Conservation (phyloP, 2,888 invertebrate genomes). For the Uropetala carovei region DNA sequence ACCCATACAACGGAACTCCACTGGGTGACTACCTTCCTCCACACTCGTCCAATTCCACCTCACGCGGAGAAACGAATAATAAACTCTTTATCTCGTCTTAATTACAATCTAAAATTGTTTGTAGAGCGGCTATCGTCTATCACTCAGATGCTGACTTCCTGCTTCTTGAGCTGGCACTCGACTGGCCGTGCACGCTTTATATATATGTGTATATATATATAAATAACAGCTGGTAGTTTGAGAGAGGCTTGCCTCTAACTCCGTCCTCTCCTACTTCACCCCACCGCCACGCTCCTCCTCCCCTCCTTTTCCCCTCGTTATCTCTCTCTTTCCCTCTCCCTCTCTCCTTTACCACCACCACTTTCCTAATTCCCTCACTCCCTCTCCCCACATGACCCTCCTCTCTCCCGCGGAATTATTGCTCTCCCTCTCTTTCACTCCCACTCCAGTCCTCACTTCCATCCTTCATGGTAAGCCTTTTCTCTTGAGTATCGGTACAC, state of each 20-base stretch:
- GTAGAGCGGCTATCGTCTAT: not conserved
- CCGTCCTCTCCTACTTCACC: not conserved
- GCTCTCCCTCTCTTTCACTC: not conserved
- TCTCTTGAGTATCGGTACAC: not conserved
- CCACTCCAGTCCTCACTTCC: slow-evolving; percentile 23
- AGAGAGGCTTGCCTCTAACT: not conserved
- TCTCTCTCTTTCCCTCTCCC: not conserved
- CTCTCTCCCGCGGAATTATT: not conserved
- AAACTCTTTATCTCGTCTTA: not conserved
- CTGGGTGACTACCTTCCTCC: slow-evolving; percentile 8
- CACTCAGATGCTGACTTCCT: not conserved
- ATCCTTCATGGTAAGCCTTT: slow-evolving; percentile 17
- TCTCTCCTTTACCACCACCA: not conserved
- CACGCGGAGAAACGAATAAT: not conserved
- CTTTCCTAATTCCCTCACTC: slow-evolving; percentile 49
- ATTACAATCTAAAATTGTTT: not conserved
- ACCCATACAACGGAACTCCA: slow-evolving; percentile 62
- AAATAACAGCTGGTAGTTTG: slow-evolving; percentile 36
- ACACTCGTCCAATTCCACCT: slow-evolving; percentile 42
- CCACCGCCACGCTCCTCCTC: slow-evolving; percentile 11
- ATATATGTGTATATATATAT: slow-evolving; percentile 45
- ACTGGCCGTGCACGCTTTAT: not conserved
- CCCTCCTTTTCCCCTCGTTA: not conserved
- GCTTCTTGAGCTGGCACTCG: not conserved
- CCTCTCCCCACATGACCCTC: not conserved